Evolutionary conservation across 1,140 invertebrate species (phyloP), one percentile per base, ranked within the genome.

Genomic region (Cotesia typhae): DNA sequence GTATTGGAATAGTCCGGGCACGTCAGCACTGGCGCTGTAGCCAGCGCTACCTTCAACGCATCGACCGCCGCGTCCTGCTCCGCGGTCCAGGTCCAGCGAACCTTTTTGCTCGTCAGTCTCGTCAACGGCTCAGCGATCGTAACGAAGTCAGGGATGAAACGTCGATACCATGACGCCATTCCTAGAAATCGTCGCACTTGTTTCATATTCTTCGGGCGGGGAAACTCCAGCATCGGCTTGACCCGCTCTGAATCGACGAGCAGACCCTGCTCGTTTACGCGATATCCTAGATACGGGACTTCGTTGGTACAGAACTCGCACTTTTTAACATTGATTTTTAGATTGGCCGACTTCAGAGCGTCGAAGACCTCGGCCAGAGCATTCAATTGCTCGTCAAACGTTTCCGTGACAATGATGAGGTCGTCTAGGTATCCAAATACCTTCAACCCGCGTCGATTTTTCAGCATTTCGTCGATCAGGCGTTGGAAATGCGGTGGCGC

Each of bases 81-180:
- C 12, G 76, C 72, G 0, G 70, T n/a, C 17, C 82, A 67, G 36
- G 76, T 73, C 71, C 76, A 84, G 1, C 77, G 79, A 9, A 77
- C 71, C 10, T 77, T 65, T 57, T 84, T 83, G 38, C 67, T 76
- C 4, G 80, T 20, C 6, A 84, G 66, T n/a, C 75, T 71, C 2
- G 75, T 79, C 12, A 87, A 68, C 3, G 84, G 84, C 5, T 52
- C 66, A 4, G 79, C 67, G 3, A 82, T 57, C 6, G 66, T 60
- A 0, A 84, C 72, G 71, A 84, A 86, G 65, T 82, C 74, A 52
- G 64, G 47, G 5, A 41, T 41, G 6, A 41, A 41, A 1, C 38
- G 38, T 6, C 38, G 38, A 6, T 41, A 41, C 38, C 38, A 41
- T 5, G 38, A 41, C 1, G 38, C 38, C 38, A 41, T 41, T 7